These are phyloP conservation scores for Scaptomyza reducta DNA, from an alignment of 2,888 invertebrate genomes.

Conservation along the genomic window DNA sequence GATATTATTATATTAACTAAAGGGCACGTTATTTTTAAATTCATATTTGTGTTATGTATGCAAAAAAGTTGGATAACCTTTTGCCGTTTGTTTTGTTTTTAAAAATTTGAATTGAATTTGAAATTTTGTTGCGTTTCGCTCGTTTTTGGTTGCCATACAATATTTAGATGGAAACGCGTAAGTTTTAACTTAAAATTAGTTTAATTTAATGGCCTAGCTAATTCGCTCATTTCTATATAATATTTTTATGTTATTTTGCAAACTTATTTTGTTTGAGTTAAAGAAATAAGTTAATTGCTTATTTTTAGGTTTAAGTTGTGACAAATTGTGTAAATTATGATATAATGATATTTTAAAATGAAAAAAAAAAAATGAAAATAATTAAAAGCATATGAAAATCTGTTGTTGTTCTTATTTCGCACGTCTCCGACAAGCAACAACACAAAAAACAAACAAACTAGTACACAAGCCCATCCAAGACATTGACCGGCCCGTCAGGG, in stretches of 20 bases:
- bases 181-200: conserved; percentile 23
- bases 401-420: conserved; percentile 53
- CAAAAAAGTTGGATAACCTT: conserved; percentile 5
- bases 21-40: conserved; percentile 35
- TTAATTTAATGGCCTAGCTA: conserved; percentile 47
- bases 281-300: conserved; percentile 60
- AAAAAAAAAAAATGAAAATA: conserved; percentile 70
- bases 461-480: conserved; percentile 76
- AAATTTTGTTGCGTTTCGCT: conserved; percentile 40
- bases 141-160: conserved; percentile 35
- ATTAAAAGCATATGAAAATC: conserved; percentile 54
- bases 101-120: conserved; percentile 19
- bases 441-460: conserved; percentile 28
- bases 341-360: conserved; percentile 76
- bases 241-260: conserved; percentile 29
- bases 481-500: conserved; percentile 50
- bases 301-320: conserved; percentile 75
- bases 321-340: conserved; percentile 80
- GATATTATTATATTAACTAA: conserved; percentile 54
- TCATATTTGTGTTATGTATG: conserved; percentile 45
- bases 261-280: conserved; percentile 60
- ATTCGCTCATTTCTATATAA: conserved; percentile 37
- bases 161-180: conserved; percentile 19
- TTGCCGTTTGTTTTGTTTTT: conserved; percentile 57
- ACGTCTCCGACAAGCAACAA: conserved; percentile 10